phyloP scores from a whole-genome alignment of 2,888 invertebrate species.

The Terebella lapidaria region DNA sequence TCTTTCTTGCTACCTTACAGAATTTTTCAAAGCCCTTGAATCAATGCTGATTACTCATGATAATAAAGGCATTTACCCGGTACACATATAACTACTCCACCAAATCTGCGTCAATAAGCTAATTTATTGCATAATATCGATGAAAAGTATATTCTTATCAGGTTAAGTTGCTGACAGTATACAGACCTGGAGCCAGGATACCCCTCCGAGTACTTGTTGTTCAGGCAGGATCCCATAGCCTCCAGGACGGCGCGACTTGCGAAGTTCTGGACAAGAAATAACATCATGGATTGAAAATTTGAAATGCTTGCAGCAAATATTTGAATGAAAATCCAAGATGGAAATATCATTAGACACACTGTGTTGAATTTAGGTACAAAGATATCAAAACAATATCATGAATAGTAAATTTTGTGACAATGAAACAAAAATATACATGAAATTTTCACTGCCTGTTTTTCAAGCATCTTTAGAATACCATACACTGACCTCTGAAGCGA shows the following conservation, averaged over 20 bases:
- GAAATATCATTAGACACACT: neutral
- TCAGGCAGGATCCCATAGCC: conserved; percentile 57
- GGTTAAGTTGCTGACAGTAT: too few relatives aligned
- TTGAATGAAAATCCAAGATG: neutral
- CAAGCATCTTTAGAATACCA: too few relatives aligned
- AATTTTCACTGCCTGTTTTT: neutral
- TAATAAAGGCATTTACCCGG: too few relatives aligned
- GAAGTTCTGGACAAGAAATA: conserved; percentile 49
- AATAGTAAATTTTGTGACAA: too few relatives aligned
- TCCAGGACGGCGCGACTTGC: conserved; percentile 55
- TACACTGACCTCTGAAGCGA: conserved; percentile 82
- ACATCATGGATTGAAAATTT: neutral
- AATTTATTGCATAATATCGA: too few relatives aligned
- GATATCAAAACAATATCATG: too few relatives aligned
- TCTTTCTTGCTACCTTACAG: neutral
- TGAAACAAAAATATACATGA: neutral
- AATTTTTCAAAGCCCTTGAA: neutral
- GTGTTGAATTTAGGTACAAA: too few relatives aligned
- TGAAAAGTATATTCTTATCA: too few relatives aligned
- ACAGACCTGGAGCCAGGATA: conserved; percentile 57
- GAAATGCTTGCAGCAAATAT: neutral
- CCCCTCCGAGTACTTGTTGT: conserved; percentile 62
- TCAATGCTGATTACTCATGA: neutral
- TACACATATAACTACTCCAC: too few relatives aligned
- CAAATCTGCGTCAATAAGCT: too few relatives aligned